These are phyloP conservation scores for Sebastes minor DNA, from an alignment of 2,797 vertebrate species.

Conservation along the genomic window DNA sequence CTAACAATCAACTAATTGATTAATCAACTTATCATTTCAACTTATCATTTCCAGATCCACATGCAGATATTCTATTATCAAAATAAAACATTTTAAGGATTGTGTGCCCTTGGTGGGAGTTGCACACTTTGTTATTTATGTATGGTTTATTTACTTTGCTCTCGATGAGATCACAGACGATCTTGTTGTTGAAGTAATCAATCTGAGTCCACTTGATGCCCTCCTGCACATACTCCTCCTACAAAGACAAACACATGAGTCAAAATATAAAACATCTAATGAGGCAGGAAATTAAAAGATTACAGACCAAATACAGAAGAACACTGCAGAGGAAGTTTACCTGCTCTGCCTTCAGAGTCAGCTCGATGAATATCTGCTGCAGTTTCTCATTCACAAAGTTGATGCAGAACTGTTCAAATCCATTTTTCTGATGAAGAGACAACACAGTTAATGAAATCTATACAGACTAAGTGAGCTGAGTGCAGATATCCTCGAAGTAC, in stretches of 20 bases:
- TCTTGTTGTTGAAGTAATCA: constrained; percentile 98
- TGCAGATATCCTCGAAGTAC: constrained; percentile 42
- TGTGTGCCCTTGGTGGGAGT: too few species aligned
- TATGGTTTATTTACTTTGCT: constrained; percentile 87
- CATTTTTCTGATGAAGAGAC: constrained; percentile 91
- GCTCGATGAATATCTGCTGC: constrained; percentile 98
- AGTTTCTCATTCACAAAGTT: constrained; percentile 99
- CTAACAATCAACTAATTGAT: background rate
- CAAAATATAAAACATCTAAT: background rate
- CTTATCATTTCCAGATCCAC: too few species aligned
- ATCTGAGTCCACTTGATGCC: constrained; percentile 96
- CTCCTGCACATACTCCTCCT: constrained; percentile 98
- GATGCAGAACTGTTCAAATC: constrained; percentile 99
- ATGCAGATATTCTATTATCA: background rate
- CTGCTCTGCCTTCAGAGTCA: constrained; percentile 98
- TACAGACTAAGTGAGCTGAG: background rate
- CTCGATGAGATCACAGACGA: constrained; percentile 98
- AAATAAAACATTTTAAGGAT: too few species aligned
- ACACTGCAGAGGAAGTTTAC: constrained; percentile 68
- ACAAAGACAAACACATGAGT: constrained; percentile 12
- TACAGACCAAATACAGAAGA: background rate
- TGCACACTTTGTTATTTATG: background rate
- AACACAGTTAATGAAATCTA: constrained; percentile 14
- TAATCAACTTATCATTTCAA: too few species aligned
- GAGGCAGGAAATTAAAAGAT: background rate